These are phyloP conservation scores for Conistra vaccinii DNA, from an alignment of 2,888 invertebrate species.

Conservation along the genomic window DNA sequence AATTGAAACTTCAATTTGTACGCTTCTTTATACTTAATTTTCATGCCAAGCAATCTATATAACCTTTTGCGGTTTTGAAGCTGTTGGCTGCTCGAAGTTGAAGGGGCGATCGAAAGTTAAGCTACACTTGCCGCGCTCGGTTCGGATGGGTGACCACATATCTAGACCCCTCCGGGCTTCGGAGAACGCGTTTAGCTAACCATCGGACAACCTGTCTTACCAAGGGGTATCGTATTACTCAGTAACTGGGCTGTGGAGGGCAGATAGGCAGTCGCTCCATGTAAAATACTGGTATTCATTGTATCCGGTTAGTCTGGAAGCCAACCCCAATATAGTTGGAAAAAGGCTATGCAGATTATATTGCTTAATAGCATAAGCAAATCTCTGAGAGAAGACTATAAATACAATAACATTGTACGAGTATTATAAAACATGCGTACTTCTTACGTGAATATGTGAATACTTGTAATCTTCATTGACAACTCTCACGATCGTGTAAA, in stretches of 20 bases:
- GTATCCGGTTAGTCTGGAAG: background rate
- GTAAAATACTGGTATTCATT: background rate
- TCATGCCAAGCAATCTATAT: no score
- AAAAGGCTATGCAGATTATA: background rate
- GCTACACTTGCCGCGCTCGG: no score
- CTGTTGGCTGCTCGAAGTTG: background rate
- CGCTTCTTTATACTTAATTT: no score
- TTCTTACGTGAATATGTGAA: background rate
- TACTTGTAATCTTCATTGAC: background rate
- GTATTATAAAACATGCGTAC: background rate
- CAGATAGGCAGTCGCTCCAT: no score
- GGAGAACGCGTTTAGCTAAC: no score
- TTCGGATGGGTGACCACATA: no score
- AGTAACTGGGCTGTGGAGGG: no score
- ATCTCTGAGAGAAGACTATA: background rate
- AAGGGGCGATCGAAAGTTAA: no score
- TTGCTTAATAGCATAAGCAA: background rate
- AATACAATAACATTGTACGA: background rate
- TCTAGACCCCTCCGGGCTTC: no score
- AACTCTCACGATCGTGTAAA: background rate
- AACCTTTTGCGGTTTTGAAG: background rate
- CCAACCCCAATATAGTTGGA: background rate
- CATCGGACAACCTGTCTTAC: no score
- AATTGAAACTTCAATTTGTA: no score
- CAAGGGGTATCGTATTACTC: no score